Conservation (phyloP, 2,888 invertebrate genomes). For the Drosophila birchii region DNA sequence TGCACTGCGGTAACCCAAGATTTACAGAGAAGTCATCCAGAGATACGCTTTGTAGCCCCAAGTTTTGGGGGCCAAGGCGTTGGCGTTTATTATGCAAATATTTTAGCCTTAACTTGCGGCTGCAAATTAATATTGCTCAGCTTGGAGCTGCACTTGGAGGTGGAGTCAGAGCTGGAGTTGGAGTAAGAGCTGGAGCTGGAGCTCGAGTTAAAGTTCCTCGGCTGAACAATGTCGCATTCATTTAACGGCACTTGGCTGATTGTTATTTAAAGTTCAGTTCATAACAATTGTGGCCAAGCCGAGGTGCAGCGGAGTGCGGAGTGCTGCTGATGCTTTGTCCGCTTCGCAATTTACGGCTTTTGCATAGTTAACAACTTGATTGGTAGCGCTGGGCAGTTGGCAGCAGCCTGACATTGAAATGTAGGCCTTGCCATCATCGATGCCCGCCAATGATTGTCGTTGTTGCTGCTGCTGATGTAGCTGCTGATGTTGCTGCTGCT, state of each 20-base stretch:
- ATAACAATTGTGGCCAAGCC: conserved; percentile 63
- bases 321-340: conserved; percentile 49
- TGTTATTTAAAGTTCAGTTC: conserved; percentile 78
- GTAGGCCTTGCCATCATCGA: conserved; percentile 74
- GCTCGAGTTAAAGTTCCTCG: conserved; percentile 25
- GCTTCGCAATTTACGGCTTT: conserved; percentile 69
- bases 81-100: conserved; percentile 79
- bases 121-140: conserved; percentile 70
- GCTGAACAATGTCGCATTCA: conserved; percentile 75
- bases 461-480: conserved; percentile 18
- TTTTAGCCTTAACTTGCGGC: conserved; percentile 69
- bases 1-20: conserved; percentile 27
- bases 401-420: conserved; percentile 73
- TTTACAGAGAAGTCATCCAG: conserved; percentile 15
- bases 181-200: conserved; percentile 23
- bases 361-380: conserved; percentile 78
- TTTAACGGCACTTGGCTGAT: conserved; percentile 79
- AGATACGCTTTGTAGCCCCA: conserved; percentile 32
- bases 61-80: conserved; percentile 61
- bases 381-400: conserved; percentile 75
- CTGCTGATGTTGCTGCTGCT: conserved; percentile 25
- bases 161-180: conserved; percentile 27
- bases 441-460: conserved; percentile 79
- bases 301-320: neutral
- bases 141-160: conserved; percentile 32